phyloP scores from a whole-genome alignment of 1,140 invertebrate species.

The Danaus melanippus region DNA sequence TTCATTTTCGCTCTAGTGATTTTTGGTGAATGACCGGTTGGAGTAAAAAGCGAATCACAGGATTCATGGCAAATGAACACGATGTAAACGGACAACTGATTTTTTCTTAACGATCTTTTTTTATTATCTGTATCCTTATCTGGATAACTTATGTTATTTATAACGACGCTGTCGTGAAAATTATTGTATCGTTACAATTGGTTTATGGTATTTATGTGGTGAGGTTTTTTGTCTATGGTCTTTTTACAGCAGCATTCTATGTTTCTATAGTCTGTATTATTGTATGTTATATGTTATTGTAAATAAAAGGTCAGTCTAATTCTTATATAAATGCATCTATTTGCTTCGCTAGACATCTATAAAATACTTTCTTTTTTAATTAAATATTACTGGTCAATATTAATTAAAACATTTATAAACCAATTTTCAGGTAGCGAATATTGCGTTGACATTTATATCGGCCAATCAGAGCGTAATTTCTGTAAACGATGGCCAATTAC shows the following conservation, averaged over 20 bases:
- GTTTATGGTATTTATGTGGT: no score
- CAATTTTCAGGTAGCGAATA: constrained; percentile 23
- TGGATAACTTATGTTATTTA: constrained; percentile 1
- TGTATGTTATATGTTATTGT: no score
- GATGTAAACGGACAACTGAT: constrained; percentile 33
- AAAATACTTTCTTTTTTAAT: no score
- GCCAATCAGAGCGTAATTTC: constrained; percentile 50
- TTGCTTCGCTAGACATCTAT: no score
- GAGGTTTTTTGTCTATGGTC: no score
- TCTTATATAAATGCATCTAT: no score
- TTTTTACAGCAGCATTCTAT: no score
- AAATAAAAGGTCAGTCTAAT: no score
- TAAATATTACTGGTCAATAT: no score
- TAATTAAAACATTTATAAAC: constrained; percentile 3
- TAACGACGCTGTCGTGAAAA: neutral
- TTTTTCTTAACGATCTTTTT: constrained; percentile 27
- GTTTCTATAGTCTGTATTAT: no score
- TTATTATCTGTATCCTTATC: constrained; percentile 7
- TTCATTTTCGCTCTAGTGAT: constrained; percentile 48
- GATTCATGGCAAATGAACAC: constrained; percentile 60
- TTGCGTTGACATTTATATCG: constrained; percentile 39
- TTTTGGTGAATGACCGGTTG: constrained; percentile 63
- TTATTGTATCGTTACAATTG: no score
- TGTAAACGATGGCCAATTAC: constrained; percentile 62
- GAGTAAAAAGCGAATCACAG: constrained; percentile 64